Conservation (phyloP, 2,888 invertebrate species). For the Hylaea fasciaria region DNA sequence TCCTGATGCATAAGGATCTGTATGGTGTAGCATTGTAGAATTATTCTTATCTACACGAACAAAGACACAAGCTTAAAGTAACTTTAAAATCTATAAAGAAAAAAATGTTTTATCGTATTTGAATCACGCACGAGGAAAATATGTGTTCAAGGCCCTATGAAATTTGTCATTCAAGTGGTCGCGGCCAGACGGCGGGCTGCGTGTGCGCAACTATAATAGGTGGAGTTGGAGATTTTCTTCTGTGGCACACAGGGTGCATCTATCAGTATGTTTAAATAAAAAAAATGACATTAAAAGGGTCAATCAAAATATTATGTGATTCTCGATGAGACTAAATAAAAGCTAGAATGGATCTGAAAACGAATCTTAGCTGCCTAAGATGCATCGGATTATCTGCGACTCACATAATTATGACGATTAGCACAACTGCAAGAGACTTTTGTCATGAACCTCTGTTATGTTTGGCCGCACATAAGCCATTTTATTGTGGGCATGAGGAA, state of each 20-base stretch:
- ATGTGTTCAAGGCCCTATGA: constrained; percentile 77
- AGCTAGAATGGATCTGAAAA: no score
- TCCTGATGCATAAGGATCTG: background rate
- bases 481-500: no score
- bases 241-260: constrained; percentile 59
- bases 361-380: no score
- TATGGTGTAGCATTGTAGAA: no score
- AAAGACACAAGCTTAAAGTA: constrained; percentile 6
- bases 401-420: no score
- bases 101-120: constrained; percentile 60
- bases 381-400: no score
- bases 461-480: no score
- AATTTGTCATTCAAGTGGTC: constrained; percentile 79
- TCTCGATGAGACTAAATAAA: no score
- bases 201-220: constrained; percentile 66
- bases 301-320: no score
- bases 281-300: background rate
- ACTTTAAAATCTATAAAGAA: constrained; percentile 37
- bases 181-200: constrained; percentile 50
- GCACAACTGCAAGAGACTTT: no score
- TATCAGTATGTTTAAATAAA: background rate
- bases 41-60: background rate
- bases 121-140: constrained; percentile 81
- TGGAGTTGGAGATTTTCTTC: constrained; percentile 68
- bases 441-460: no score